Evolutionary conservation across 30 jellyfish, hydroid and myxozoan species (phyloP), one percentile per base, ranked within the genome.

Genomic region (Aurelia sp.): DNA sequence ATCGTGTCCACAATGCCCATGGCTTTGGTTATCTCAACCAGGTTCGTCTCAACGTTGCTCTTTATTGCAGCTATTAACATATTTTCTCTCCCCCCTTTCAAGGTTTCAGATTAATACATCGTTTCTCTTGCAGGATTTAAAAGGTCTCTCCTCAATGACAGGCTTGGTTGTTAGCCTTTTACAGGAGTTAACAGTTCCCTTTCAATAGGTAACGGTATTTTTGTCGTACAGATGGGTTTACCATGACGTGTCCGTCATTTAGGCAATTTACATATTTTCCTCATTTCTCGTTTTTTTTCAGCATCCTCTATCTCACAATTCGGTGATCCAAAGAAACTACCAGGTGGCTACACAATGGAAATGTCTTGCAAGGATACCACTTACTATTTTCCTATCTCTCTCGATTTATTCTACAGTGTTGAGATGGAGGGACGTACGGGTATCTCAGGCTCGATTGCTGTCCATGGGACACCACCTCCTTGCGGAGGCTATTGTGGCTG

Each of bases 311-410:
- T 78, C 30, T 6, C 19, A 3, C n/a, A n/a, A n/a, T 35, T n/a
- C 64, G 89, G 89, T 44, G 89, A 78, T 63, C 89, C 89, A 19
- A 78, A 78, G 47, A 78, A 61, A 20, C 61, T 78, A 33, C 79
- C 89, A 4, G 89, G 79, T 12, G 89, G 89, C 31, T 78, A 78
- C 71, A 17, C 70, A 11, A 40, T 78, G 79, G 78, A 63, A 30
- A 22, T 66, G 68, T 21, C 89, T 13, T 60, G 79, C 79, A 78
- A 50, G 20, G 89, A 60, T 30, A 6, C 57, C 71, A 78, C 68
- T 11, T 78, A 78, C 60, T 78, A 59, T 17, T 48, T 78, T 20
- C 89, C 89, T 6, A 47, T 78, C 17, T 17, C 89, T 15, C 79
- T 78, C 17, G 23, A 13, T 17, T 13, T 35, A 22, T 62, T 78